Evolutionary conservation across 2,888 invertebrate species (phyloP).

Genomic region (Muschampia plurimacula): DNA sequence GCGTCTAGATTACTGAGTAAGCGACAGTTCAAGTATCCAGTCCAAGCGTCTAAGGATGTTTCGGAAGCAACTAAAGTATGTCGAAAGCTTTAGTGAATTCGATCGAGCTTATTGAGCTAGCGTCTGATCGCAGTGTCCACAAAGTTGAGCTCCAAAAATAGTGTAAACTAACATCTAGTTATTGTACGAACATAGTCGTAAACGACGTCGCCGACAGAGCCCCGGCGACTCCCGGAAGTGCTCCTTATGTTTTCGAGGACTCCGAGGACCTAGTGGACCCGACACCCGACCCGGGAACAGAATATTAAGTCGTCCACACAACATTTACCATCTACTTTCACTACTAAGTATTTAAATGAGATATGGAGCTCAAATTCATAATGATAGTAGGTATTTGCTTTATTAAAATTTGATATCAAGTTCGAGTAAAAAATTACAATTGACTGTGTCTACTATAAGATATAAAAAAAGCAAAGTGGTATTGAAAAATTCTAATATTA

Average conservation of each 20-base stretch:
- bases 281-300: conserved; percentile 37
- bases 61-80: conserved; percentile 29
- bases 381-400: neutral
- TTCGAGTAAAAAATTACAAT: neutral
- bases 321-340: conserved; percentile 13
- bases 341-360: conserved; percentile 3
- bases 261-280: conserved; percentile 35
- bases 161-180: conserved; percentile 41
- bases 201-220: conserved; percentile 37
- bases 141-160: conserved; percentile 40
- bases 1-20: conserved; percentile 28
- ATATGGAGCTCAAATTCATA: conserved; percentile 8
- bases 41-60: conserved; percentile 35
- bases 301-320: conserved; percentile 28
- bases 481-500: neutral
- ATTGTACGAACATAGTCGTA: conserved; percentile 41
- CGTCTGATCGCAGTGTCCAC: conserved; percentile 37
- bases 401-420: neutral
- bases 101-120: conserved; percentile 36
- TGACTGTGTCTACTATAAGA: neutral
- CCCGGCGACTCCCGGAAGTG: conserved; percentile 33
- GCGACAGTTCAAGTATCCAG: conserved; percentile 23
- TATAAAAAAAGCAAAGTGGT: neutral
- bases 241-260: conserved; percentile 34
- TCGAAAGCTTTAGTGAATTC: conserved; percentile 29